phyloP scores from a whole-genome alignment of 2,113 vertebrate genomes.

The Numenius arquata region DNA sequence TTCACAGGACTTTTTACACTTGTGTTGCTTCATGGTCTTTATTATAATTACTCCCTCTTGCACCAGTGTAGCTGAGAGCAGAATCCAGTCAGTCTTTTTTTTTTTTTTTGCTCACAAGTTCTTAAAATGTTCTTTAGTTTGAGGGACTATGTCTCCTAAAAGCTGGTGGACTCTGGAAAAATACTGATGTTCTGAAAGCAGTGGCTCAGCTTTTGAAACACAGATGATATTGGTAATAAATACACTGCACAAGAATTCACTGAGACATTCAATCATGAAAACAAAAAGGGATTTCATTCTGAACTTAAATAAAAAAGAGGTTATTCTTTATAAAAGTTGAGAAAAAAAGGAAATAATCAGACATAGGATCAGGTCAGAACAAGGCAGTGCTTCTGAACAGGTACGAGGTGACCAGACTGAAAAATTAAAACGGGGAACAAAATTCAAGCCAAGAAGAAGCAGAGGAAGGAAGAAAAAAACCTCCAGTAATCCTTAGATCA shows the following conservation, averaged over 20 bases:
- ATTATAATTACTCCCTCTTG: neutral
- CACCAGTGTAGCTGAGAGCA: neutral
- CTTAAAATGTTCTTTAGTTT: neutral
- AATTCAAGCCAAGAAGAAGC: neutral
- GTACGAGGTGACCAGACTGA: neutral
- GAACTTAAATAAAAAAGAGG: conserved; percentile 31
- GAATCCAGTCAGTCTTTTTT: neutral
- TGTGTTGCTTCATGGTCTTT: neutral
- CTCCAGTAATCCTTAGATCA: neutral
- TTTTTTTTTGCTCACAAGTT: neutral
- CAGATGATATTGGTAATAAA: neutral
- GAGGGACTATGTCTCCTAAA: neutral
- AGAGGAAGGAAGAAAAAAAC: neutral
- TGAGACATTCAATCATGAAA: conserved; percentile 4
- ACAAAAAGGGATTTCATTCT: conserved; percentile 17
- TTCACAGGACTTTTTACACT: neutral
- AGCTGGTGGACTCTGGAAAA: neutral
- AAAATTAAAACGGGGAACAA: conserved; percentile 8
- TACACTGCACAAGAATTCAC: neutral
- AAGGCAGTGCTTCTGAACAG: neutral
- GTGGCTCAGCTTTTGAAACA: neutral
- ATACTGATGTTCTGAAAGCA: conserved; percentile 9
- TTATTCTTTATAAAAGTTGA: conserved; percentile 3
- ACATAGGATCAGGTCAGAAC: neutral
- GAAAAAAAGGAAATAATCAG: conserved; percentile 12